Base-by-base conservation (phyloP, 2,797 vertebrate genomes). In the Sebastes nivosus region DNA sequence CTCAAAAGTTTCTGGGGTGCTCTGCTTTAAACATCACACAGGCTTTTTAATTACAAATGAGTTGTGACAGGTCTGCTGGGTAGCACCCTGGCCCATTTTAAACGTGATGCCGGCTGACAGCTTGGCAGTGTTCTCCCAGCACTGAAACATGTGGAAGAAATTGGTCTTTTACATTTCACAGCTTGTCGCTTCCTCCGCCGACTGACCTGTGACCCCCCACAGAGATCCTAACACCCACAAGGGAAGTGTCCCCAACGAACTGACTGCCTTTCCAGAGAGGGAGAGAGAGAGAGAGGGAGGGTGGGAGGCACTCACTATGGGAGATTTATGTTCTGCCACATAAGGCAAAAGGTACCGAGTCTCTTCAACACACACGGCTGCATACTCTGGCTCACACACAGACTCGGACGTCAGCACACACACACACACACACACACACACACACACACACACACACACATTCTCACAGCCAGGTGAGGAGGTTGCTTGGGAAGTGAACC, bases 161-260 rank as follows among this genome's bases (percentile, higher is more conserved):
- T 99, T 99, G 97, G 96, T 97, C 97, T 98, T 97, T 97, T 97
- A 97, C 97, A 96, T 98, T 99, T 99, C 98, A 97, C 98, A 99
- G 98, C 97, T 98, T 99, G 98, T 98, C 97, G 97, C 98, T 99
- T 99, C 98, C 98, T 98, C 95, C 95, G 94, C 94, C 93, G 95
- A 92, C 94, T 95, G 96, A 98, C 97, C 97, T 96, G 95, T 98
- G 97, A 98, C 98, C 97, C 96, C 97, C 96, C 93, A 60, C 91
- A 95, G 96, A 96, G 97, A 97, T 96, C 96, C 96, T 94, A 96
- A 97, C 97, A 95, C 97, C 96, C 96, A 95, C 94, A 96, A 96
- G 96, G 97, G 97, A 98, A 97, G 97, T 96, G 96, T 97, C 97
- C 97, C 96, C 95, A 97, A 96, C 95, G 94, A 91, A 93, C 91